Conservation (phyloP, 2,888 invertebrate species). For the Hybos culiciformis region DNA sequence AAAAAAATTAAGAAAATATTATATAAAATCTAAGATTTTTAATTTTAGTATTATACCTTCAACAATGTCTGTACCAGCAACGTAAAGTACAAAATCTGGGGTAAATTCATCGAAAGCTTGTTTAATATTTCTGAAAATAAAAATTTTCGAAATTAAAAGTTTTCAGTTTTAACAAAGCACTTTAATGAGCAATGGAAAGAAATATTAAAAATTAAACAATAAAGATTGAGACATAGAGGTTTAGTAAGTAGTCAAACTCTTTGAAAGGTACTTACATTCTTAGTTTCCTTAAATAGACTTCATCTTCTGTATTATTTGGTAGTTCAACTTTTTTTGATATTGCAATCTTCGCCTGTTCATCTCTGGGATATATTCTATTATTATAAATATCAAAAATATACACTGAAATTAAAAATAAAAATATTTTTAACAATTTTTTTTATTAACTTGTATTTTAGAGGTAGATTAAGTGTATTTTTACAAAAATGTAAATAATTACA, state of each 20-base stretch:
- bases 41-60: too few species aligned
- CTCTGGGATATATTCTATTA: conserved; percentile 58
- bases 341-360: conserved; percentile 50
- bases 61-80: conserved; percentile 73
- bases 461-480: too few species aligned
- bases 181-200: neutral
- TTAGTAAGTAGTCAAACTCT: neutral
- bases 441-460: too few species aligned
- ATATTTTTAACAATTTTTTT: too few species aligned
- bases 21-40: too few species aligned
- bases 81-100: conserved; percentile 65
- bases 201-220: neutral
- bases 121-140: conserved; percentile 42
- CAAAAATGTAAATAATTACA: too few species aligned
- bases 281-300: conserved; percentile 50
- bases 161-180: neutral
- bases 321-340: conserved; percentile 55
- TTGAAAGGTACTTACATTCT: conserved; percentile 40
- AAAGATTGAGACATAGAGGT: neutral
- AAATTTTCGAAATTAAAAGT: neutral
- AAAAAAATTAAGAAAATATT: too few species aligned
- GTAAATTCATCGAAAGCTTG: conserved; percentile 50
- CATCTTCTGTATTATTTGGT: conserved; percentile 42
- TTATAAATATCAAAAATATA: conserved; percentile 76
- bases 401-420: too few species aligned